Percentiles rank a stretch among this genome's conserved stretches.
Evolutionary conservation across 2,888 invertebrate species (phyloP).

Genomic region (Eumerus sabulonum): DNA sequence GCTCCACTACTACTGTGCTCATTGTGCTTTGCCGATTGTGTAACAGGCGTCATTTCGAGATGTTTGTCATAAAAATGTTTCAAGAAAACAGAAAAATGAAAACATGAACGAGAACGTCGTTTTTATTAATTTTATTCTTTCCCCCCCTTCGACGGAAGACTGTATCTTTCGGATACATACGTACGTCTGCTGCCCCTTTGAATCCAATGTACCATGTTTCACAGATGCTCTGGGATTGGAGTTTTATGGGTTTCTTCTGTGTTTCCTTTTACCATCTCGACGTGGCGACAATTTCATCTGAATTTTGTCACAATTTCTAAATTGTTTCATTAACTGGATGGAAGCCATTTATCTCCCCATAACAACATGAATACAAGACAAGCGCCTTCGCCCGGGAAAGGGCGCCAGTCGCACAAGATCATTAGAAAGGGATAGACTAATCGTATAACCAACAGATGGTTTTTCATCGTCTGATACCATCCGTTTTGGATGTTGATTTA

Average conservation of each 20-base stretch:
- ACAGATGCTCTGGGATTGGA: conserved; percentile 44
- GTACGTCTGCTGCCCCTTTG: too few species aligned
- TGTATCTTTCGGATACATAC: too few species aligned
- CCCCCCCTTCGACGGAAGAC: background rate
- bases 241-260: conserved; percentile 14
- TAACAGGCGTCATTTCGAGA: conserved; percentile 63
- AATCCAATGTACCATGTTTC: conserved; percentile 28
- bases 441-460: conserved; percentile 23
- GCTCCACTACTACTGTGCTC: conserved; percentile 8
- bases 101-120: conserved; percentile 64
- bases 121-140: conserved; percentile 38
- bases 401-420: conserved; percentile 13
- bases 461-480: background rate
- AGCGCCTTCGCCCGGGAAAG: conserved; percentile 7
- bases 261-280: background rate
- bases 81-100: conserved; percentile 38
- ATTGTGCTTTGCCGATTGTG: conserved; percentile 51
- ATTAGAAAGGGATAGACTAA: conserved; percentile 32
- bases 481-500: too few species aligned
- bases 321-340: conserved; percentile 57
- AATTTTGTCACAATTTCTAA: conserved; percentile 44
- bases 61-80: conserved; percentile 58
- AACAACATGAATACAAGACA: background rate
- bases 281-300: conserved; percentile 30
- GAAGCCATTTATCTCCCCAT: conserved; percentile 33